Conservation (phyloP, 2,113 vertebrate genomes). For the Microtus oregoni region DNA sequence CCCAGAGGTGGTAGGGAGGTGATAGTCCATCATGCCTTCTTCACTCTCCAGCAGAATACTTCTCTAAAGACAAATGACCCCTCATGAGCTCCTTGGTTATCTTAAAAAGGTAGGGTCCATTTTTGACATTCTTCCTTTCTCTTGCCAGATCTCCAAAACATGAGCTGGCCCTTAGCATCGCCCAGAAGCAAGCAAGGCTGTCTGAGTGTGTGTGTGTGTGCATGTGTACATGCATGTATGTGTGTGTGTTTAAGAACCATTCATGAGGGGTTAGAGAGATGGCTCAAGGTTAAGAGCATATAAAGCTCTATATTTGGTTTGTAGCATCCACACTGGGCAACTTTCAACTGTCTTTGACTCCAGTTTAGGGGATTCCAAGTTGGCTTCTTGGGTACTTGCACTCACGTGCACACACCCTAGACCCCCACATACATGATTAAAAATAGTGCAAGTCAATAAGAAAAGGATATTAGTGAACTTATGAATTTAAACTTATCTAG, state of each 20-base stretch:
- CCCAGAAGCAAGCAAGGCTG: not conserved
- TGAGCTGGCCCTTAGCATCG: not conserved
- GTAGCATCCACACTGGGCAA: not conserved
- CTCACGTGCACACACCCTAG: not conserved
- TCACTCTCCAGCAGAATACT: conserved; percentile 33
- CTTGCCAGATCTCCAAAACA: conserved; percentile 22
- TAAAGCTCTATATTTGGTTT: not conserved
- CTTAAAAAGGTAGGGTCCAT: not conserved
- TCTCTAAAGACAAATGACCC: conserved; percentile 3
- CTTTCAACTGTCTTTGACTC: not conserved
- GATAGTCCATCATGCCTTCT: conserved; percentile 7
- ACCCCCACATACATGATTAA: not conserved
- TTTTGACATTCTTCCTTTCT: conserved; percentile 14
- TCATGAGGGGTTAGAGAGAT: not conserved
- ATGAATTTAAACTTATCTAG: conserved; percentile 16
- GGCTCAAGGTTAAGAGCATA: not conserved
- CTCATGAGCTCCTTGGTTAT: not conserved
- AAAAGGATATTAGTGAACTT: not conserved
- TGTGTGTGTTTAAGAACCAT: not conserved
- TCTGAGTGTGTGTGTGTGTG: not conserved
- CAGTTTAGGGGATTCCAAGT: not conserved
- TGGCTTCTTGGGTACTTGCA: not conserved
- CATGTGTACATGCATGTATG: not conserved
- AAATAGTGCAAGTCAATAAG: not conserved
- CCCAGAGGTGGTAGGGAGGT: not conserved